Evolutionary conservation across 2,797 vertebrate species (phyloP), one percentile per base, ranked within the genome.

Genomic region (Fistularia tabacaria): DNA sequence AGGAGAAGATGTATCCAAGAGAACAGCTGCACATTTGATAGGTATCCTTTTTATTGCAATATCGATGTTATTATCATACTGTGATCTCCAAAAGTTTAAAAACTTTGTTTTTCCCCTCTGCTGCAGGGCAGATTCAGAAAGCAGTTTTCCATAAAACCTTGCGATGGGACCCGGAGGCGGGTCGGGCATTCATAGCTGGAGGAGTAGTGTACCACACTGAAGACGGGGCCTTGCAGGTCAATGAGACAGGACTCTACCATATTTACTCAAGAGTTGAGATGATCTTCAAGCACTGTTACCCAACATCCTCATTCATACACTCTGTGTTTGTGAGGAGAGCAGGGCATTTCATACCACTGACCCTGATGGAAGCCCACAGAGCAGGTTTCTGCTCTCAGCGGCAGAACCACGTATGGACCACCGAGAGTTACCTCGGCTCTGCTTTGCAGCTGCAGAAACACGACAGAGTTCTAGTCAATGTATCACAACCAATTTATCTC

Each of bases 201-300:
- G 92, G 88, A 0, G 65, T 97, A 51, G 59, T 69, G 8, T 98
- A 98, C 73, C 81, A 11, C 25, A 1, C 5, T 1, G 57, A 76
- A 0, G 71, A 93, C 0, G 90, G 90, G 0, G 84, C 87, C 2
- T 87, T 99, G 0, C 73, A 91, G 57, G 85, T 98, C 73, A 94
- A 91, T 0, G 84, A 93, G 66, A 89, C 90, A 0, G 96, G 95
- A n/a, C 66, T 93, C 0, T 97, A 97, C 83, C 94, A 96, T 0
- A 77, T 98, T 12, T 98, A 98, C 82, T 93, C 94, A n/a, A 92
- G 92, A 0, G 86, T 99, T 42, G 90, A 95, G 72, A 84, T 97
- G 75, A 81, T 90, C 1, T 82, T 90, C 15, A 81, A 40, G 0
- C 0, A 38, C 10, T 99, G 97, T 13, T 50, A 53, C 14, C 46